Percentiles rank a stretch among this genome's conserved stretches.
These are phyloP conservation scores for Apotomis capreana DNA, from an alignment of 2,888 invertebrate genomes.

Conservation along the genomic window DNA sequence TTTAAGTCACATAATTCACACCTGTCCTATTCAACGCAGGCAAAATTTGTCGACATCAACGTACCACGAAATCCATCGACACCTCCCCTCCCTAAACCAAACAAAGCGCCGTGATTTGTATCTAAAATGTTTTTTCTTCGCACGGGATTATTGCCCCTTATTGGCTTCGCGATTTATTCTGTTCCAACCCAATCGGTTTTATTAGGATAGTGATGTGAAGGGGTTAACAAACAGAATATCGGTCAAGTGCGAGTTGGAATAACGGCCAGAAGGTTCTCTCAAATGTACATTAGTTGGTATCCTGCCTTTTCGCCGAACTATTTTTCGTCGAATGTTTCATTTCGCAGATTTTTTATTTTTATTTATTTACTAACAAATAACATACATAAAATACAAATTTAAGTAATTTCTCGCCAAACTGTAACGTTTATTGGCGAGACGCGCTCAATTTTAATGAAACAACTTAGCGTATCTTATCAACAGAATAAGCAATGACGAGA, in stretches of 20 bases:
- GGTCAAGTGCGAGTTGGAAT: background rate
- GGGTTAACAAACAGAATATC: background rate
- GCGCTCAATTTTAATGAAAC: no score
- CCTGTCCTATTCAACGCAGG: no score
- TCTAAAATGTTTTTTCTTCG: constrained; percentile 66
- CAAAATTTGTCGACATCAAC: background rate
- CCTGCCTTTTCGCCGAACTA: no score
- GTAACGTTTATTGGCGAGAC: no score
- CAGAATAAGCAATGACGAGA: no score
- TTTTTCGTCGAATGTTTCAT: no score
- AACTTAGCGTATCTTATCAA: no score
- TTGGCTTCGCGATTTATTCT: constrained; percentile 61
- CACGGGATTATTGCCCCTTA: constrained; percentile 58
- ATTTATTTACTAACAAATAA: no score
- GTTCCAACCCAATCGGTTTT: constrained; percentile 44
- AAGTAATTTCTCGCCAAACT: no score
- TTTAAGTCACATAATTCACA: no score
- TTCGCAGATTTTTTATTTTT: no score
- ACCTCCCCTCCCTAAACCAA: constrained; percentile 31
- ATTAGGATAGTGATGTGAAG: constrained; percentile 12
- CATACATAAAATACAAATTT: no score
- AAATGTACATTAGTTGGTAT: background rate
- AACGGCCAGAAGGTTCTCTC: background rate
- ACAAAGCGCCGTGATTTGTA: constrained; percentile 68
- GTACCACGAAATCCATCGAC: background rate